phyloP scores from a whole-genome alignment of 2,888 invertebrate species.

The Calliopum simillimum region DNA sequence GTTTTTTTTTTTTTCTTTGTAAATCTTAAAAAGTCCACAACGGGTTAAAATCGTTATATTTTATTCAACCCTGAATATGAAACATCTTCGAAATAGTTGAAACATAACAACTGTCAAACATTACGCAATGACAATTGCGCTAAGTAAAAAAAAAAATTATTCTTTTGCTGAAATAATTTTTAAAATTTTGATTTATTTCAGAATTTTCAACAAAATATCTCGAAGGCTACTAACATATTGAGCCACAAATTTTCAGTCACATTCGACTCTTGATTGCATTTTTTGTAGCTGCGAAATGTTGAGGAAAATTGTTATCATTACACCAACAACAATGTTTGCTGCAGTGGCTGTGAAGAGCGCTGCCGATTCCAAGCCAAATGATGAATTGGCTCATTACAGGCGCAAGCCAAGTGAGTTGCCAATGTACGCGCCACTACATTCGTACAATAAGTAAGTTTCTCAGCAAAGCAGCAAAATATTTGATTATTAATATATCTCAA shows the following conservation, averaged over 20 bases:
- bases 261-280: conserved; percentile 4
- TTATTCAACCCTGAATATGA: too few species aligned
- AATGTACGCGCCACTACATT: conserved; percentile 59
- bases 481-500: background rate
- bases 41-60: too few species aligned
- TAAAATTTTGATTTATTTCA: background rate
- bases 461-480: background rate
- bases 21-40: too few species aligned
- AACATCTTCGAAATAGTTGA: too few species aligned
- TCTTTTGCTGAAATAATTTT: background rate
- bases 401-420: conserved; percentile 64
- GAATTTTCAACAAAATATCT: too few species aligned
- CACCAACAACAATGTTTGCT: conserved; percentile 47
- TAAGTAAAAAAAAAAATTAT: conserved; percentile 38
- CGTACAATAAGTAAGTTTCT: conserved; percentile 51
- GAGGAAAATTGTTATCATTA: conserved; percentile 41
- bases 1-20: too few species aligned
- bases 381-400: conserved; percentile 49
- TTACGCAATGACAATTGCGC: conserved; percentile 50
- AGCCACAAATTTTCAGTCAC: conserved; percentile 6
- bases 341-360: conserved; percentile 53
- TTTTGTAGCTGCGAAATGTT: conserved; percentile 47
- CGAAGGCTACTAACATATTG: conserved; percentile 19
- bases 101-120: conserved; percentile 38
- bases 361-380: conserved; percentile 28